These are phyloP conservation scores for Lipotes vexillifer DNA, from an alignment of 2,113 vertebrate species.

Conservation along the genomic window DNA sequence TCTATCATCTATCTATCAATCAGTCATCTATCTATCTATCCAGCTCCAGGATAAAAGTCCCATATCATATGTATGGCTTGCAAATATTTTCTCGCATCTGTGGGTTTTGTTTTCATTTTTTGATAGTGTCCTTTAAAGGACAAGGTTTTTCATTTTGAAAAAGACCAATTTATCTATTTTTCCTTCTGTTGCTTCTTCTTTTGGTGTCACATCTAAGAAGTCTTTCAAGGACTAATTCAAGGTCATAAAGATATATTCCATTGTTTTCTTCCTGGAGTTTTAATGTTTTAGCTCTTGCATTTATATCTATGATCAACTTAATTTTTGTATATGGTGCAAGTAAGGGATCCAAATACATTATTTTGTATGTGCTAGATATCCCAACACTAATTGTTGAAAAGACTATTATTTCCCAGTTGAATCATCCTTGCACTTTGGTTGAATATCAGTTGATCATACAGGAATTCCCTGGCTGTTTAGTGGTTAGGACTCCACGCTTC, in stretches of 20 bases:
- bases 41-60: not conserved
- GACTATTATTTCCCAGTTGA: not conserved
- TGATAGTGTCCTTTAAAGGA: not conserved
- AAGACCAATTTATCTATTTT: not conserved
- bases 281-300: not conserved
- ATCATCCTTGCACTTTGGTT: not conserved
- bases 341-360: not conserved
- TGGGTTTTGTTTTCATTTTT: not conserved
- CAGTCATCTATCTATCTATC: not conserved
- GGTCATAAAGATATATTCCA: not conserved
- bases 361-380: not conserved
- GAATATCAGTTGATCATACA: not conserved
- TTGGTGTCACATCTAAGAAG: not conserved
- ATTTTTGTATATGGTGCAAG: not conserved
- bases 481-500: too few relatives aligned
- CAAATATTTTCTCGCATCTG: not conserved
- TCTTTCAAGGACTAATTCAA: not conserved
- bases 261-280: not conserved
- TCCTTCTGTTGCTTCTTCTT: not conserved
- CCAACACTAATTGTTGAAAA: not conserved
- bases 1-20: not conserved
- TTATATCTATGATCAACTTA: not conserved
- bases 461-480: too few relatives aligned
- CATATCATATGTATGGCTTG: not conserved
- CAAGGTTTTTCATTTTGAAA: not conserved